Base-by-base conservation (phyloP, 2,797 vertebrate species). In the Chaetophractus vellerosus region DNA sequence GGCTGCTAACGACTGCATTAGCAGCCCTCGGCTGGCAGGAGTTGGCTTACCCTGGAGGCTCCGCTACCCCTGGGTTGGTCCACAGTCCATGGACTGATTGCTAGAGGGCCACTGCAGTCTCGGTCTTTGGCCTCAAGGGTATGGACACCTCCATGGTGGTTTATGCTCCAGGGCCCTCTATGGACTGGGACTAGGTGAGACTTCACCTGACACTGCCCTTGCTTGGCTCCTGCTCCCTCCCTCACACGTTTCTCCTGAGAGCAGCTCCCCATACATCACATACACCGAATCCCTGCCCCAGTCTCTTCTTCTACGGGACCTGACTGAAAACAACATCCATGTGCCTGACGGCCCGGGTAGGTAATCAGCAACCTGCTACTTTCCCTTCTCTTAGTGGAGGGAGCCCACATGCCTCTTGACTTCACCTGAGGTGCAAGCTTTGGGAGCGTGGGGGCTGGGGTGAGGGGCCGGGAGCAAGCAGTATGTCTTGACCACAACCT, bases 301-400 rank as follows among this genome's bases (percentile, higher is more conserved):
- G 71, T 69, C 63, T 82, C 89, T 86, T 69, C 75, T 9, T 79
- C 69, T 33, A 31, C 72, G 61, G 28, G 81, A 86, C 26, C n/a
- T 3, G 4, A 64, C n/a, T 75, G 45, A 38, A 81, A 55, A 80
- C 18, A 61, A 52, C 6, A 50, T 2, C 1, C 0, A 57, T 16
- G 26, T 7, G 45, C 16, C 45, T 50, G 16, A 11, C 50, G 31
- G 45, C 50, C 72, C 72, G 50, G 45, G 72, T 31, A 8, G 45
- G 16, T 31, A 31, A 50, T 19, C 72, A 50, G 72, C 28, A 31
- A 24, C 52, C 23, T 55, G 45, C 7, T 57, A 10, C 55, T 33
- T 50, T 57, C 59, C 33, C 55, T 71, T 61, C 31, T 64, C 10
- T 6, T 33, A 57, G 24, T 11, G 5, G 52, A 50, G 63, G 45